Base-by-base conservation (phyloP, 2,797 vertebrate genomes). In the Alectoris magna region DNA sequence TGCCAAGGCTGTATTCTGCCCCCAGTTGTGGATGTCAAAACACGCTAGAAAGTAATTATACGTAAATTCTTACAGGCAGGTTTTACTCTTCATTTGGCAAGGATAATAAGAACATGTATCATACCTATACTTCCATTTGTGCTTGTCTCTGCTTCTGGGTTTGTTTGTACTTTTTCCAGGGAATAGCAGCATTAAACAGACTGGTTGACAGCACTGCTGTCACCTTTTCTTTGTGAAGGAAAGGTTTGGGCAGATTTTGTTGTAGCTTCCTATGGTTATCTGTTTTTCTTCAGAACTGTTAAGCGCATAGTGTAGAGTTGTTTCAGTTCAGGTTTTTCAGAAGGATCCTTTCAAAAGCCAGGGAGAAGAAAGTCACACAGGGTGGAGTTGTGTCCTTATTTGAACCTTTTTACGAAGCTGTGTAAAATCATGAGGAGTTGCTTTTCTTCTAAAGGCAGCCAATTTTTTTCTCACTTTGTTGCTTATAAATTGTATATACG, bases 61-160 rank as follows among this genome's bases (percentile, higher is more conserved):
- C 1, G 3, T 1, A 31, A 14, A 8, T 74, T 83, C 60, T 10
- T 60, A 9, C 66, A 75, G 44, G 16, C 9, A 49, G 6, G 17
- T 75, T 63, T 86, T 31, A 18, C 46, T 10, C 48, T 73, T 87
- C 9, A 4, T 78, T 10, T 68, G 24, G 31, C 21, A 48, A 11
- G 46, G 18, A 43, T 41, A 10, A 24, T 64, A 63, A 41, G 38
- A 55, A 24, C 71, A 88, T 24, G 2, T 13, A 14, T 51, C 41
- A 36, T 67, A 23, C 14, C 0, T 22, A 0, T 53, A 14, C 69
- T 66, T 51, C 18, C 24, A 11, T 0, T 3, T 39, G 10, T 27
- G 26, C 27, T 46, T 11, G 4, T 90, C 29, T 64, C 70, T 2
- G 0, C 24, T 55, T 77, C 75, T 83, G 34, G 2, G 44, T 88